Evolutionary conservation across 2,797 vertebrate species (phyloP).

Genomic region (Microcaecilia unicolor): DNA sequence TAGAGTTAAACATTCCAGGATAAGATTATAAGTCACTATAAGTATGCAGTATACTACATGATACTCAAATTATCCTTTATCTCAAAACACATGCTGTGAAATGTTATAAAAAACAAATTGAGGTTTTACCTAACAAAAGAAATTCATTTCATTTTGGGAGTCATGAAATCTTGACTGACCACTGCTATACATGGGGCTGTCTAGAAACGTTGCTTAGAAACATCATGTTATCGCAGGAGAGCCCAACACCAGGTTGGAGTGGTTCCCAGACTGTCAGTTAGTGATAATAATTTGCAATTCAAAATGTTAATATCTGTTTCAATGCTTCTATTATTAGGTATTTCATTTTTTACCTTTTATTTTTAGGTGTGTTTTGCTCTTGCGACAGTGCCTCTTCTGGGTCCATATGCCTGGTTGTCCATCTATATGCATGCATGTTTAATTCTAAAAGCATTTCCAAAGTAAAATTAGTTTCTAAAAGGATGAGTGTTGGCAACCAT

Average conservation of each 20-base stretch:
- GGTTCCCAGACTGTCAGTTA: slow-evolving; percentile 41
- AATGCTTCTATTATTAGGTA: slow-evolving; percentile 35
- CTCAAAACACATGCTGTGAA: slow-evolving; percentile 26
- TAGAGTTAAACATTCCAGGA: slow-evolving; percentile 27
- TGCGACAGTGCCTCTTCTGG: no score
- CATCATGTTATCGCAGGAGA: slow-evolving; percentile 37
- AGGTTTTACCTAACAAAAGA: slow-evolving; percentile 27
- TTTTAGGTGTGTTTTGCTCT: not conserved
- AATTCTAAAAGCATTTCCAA: no score
- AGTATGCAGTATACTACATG: no score
- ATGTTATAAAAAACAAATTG: slow-evolving; percentile 21
- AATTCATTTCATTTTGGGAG: slow-evolving; percentile 27
- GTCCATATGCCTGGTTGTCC: no score
- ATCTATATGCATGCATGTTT: no score
- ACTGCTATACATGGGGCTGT: slow-evolving; percentile 6
- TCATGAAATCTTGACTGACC: slow-evolving; percentile 27
- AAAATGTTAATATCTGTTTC: slow-evolving; percentile 43
- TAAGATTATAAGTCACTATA: slow-evolving; percentile 29
- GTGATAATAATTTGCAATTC: slow-evolving; percentile 41
- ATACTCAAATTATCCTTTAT: not conserved
- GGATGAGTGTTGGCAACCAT: no score
- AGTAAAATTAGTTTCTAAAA: no score
- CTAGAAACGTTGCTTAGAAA: slow-evolving; percentile 40
- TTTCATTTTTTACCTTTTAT: slow-evolving; percentile 3
- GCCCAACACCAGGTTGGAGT: slow-evolving; percentile 41